phyloP scores from a whole-genome alignment of 2,888 invertebrate genomes.

The Sinohyriopsis cumingii region DNA sequence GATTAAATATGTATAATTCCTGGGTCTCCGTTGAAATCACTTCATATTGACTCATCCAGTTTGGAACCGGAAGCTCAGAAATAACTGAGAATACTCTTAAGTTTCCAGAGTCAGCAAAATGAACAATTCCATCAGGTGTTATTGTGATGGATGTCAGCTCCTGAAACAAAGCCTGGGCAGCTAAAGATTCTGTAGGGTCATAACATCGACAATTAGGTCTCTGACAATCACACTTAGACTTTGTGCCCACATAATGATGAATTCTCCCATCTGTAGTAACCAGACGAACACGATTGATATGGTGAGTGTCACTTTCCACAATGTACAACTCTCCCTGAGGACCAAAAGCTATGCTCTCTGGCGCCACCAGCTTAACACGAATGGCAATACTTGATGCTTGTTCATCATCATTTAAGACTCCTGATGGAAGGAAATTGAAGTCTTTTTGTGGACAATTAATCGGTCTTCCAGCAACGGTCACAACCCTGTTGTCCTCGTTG shows the following conservation, averaged over 20 bases:
- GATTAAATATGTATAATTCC: slow-evolving; percentile 79
- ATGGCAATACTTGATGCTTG: slow-evolving; percentile 77
- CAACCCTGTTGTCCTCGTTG: slow-evolving; percentile 87
- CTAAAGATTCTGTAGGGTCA: slow-evolving; percentile 78
- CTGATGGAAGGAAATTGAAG: slow-evolving; percentile 56
- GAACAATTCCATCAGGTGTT: slow-evolving; percentile 94
- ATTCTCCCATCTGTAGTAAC: slow-evolving; percentile 96
- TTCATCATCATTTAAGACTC: slow-evolving; percentile 64
- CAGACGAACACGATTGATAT: slow-evolving; percentile 87
- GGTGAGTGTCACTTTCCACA: slow-evolving; percentile 91
- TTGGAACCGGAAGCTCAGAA: slow-evolving; percentile 63
- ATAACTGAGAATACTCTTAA: slow-evolving; percentile 79
- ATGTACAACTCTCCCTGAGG: slow-evolving; percentile 93
- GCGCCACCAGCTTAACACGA: slow-evolving; percentile 90
- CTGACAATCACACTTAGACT: slow-evolving; percentile 75
- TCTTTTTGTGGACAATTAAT: slow-evolving; percentile 91
- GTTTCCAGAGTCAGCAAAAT: slow-evolving; percentile 92
- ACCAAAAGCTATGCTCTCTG: slow-evolving; percentile 91
- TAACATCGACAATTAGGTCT: slow-evolving; percentile 90
- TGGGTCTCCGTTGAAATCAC: slow-evolving; percentile 94
- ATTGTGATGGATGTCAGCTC: slow-evolving; percentile 89
- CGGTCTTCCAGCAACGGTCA: slow-evolving; percentile 95
- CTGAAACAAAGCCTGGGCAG: slow-evolving; percentile 94
- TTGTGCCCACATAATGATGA: slow-evolving; percentile 92
- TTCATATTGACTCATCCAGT: slow-evolving; percentile 79